Evolutionary conservation across 2,888 invertebrate genomes (phyloP).

Genomic region (Morpho helenor): DNA sequence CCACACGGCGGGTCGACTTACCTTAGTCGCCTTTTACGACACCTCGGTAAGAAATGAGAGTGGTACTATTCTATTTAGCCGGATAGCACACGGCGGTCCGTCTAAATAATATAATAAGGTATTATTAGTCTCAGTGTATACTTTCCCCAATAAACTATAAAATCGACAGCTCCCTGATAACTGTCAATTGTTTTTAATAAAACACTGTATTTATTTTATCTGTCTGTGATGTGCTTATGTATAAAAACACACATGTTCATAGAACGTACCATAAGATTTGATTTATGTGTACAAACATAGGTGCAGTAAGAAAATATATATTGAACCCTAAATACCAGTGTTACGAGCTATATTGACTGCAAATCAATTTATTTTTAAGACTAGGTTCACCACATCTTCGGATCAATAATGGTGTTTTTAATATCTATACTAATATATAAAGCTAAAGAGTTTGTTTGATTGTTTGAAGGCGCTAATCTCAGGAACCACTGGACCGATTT

Average conservation of each 20-base stretch:
- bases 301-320: constrained; percentile 22
- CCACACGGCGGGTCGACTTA: too few species aligned
- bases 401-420: too few species aligned
- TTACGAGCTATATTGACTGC: constrained; percentile 29
- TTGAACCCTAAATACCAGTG: constrained; percentile 29
- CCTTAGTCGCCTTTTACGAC: too few species aligned
- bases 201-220: constrained; percentile 54
- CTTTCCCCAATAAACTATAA: constrained; percentile 4
- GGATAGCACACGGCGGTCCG: too few species aligned
- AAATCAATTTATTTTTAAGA: constrained; percentile 20
- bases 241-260: constrained; percentile 66
- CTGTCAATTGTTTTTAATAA: constrained; percentile 18
- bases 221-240: constrained; percentile 58
- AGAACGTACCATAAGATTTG: constrained; percentile 62
- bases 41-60: too few species aligned
- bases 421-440: too few species aligned
- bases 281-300: constrained; percentile 49
- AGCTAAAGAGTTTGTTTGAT: too few species aligned
- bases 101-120: not conserved
- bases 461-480: too few species aligned
- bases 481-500: too few species aligned
- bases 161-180: constrained; percentile 1
- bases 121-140: not conserved
- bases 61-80: too few species aligned
- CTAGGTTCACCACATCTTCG: constrained; percentile 17